Evolutionary conservation across 2,113 vertebrate species (phyloP), one percentile per base, ranked within the genome.

Genomic region (Neomonachus schauinslandi): DNA sequence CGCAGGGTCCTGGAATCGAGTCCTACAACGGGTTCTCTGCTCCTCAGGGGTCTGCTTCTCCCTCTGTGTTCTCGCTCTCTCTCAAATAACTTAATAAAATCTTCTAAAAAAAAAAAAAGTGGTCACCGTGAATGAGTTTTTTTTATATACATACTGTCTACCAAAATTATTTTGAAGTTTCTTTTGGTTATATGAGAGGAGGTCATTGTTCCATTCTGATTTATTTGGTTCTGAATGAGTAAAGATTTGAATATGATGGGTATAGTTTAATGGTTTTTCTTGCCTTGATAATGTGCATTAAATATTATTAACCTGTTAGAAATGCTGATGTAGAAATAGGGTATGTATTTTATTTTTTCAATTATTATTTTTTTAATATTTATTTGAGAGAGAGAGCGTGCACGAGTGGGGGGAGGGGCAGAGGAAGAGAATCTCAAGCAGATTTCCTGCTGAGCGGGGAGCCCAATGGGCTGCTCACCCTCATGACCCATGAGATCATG

Each of bases 141-240:
- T 42, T 91, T 89, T 59, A 57, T 91, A 67, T 53, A 71, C 16
- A 33, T 79, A 77, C 13, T 39, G 5, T 94, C n/a, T 81, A 4
- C 55, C 21, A 92, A 67, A 92, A 80, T 81, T 74, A 55, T 74
- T 97, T 71, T 79, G 39, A 82, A 57, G 5, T 79, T 82, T 72
- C 39, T 95, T 95, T 96, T 79, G 57, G 24, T 87, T 80, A 61
- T 83, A 15, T 71, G 76, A 67, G 51, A 80, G 39, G 80, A 93
- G n/a, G 33, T 94, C 22, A 42, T 95, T 86, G 12, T 94, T 83
- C 24, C 22, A 69, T 94, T 97, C 26, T 88, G 24, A 63, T 63
- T 84, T 82, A 76, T 86, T 87, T 91, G 39, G 74, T 95, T 85
- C n/a, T 94, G 33, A 79, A 72, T 24, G 10, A 94, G 80, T 69